phyloP scores from a whole-genome alignment of 1,140 invertebrate species.

The Melanaphis sacchari region DNA sequence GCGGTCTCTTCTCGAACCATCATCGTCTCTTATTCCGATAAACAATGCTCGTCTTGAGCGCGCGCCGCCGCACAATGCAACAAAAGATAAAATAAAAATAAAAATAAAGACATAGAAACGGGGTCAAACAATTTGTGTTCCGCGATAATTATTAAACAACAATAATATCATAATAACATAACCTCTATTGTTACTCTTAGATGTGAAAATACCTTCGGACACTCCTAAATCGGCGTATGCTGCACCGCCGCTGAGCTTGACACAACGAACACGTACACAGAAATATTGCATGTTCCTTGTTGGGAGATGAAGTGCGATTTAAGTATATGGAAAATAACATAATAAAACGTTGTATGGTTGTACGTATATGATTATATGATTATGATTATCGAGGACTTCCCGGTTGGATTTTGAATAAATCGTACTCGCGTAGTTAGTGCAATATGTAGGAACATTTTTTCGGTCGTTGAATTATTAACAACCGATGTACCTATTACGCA shows the following conservation, averaged over 20 bases:
- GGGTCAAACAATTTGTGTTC: conserved; percentile 56
- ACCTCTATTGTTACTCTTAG: conserved; percentile 31
- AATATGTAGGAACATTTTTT: neutral
- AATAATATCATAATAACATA: conserved; percentile 42
- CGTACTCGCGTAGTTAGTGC: neutral
- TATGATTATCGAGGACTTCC: neutral
- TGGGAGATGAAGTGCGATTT: neutral
- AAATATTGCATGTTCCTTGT: neutral
- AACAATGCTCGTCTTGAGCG: conserved; percentile 52
- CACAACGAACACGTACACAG: neutral
- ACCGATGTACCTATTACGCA: neutral
- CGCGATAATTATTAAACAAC: conserved; percentile 54
- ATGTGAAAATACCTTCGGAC: conserved; percentile 51
- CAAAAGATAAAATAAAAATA: conserved; percentile 34
- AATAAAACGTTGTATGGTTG: neutral
- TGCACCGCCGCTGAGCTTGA: neutral
- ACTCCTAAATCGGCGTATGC: conserved; percentile 41
- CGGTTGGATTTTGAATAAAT: no score
- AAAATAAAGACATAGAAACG: conserved; percentile 45
- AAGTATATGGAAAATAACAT: neutral
- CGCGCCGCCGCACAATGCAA: conserved; percentile 36
- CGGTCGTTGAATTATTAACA: neutral
- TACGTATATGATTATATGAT: neutral
- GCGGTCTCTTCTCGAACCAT: conserved; percentile 27
- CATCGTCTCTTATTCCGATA: conserved; percentile 26